phyloP scores from a whole-genome alignment of 2,113 vertebrate genomes.

The Myanophis thanlyinensis region DNA sequence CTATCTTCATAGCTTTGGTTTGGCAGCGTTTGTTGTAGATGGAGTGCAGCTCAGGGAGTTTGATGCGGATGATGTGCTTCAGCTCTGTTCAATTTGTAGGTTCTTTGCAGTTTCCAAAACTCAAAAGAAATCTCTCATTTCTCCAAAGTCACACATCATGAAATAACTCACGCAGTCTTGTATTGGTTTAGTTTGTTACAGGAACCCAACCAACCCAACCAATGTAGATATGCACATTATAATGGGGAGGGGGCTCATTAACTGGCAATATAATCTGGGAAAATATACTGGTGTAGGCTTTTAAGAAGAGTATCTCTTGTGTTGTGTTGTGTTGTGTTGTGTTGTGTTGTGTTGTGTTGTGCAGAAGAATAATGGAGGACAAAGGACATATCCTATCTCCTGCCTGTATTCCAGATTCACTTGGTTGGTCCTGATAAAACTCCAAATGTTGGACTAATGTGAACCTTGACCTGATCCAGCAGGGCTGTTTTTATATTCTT shows the following conservation, averaged over 20 bases:
- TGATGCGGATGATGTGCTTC: no score
- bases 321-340: not conserved
- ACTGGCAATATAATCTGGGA: not conserved
- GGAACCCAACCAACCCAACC: not conserved
- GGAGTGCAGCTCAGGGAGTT: no score
- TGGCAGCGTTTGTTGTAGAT: no score
- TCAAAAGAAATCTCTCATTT: not conserved
- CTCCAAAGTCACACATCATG: not conserved
- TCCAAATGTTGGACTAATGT: not conserved
- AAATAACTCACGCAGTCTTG: not conserved
- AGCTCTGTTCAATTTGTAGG: not conserved
- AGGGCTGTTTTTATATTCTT: not conserved
- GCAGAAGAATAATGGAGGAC: not conserved
- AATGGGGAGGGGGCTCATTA: not conserved
- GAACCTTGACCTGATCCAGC: not conserved
- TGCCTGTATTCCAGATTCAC: not conserved
- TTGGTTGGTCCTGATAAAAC: not conserved
- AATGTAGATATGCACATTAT: not conserved
- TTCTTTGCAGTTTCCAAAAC: not conserved
- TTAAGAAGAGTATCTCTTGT: not conserved
- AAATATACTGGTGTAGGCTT: not conserved
- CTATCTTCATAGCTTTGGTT: no score
- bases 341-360: not conserved
- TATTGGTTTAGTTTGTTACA: not conserved
- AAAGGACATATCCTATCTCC: not conserved